Base-by-base conservation (phyloP, 2,113 vertebrate genomes). In the Campylomormyrus numenius region DNA sequence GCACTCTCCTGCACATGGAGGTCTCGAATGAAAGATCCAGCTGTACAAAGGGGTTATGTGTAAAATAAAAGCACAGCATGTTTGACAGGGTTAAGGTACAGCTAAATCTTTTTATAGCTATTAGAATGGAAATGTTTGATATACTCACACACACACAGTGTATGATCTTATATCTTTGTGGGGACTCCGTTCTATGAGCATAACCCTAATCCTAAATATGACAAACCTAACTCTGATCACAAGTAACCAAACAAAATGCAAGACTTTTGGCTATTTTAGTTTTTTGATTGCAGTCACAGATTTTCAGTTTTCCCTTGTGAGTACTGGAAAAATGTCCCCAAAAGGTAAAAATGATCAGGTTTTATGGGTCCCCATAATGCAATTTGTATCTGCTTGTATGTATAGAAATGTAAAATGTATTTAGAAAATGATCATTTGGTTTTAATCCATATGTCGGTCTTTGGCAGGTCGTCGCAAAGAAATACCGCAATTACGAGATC, bases 401-500 rank as follows among this genome's bases (percentile, higher is more conserved):
- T 45, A 70, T 70, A 31, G 10, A 70, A 27, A 70, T 70, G 9
- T 70, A 3, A 70, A 70, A 31, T 31, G 50, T 35, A 53, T 50
- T 5, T n/a, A 1, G 31, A 42, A 11, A 80, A 17, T 42, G 1
- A 8, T 13, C 48, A 49, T 88, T 19, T 52, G 46, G 27, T 77
- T 77, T n/a, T 15, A 77, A 6, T 6, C 10, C 3, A 19, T 53
- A 19, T 13, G 53, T 87, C 58, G 77, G 91, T 93, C 90, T 91
- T 77, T 92, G 90, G 49, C 88, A 99, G 98, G 96, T 99, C 3
- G 98, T 99, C 0, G 95, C 97, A 77, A 99, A 98, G 95, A 99
- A 97, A 93, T 99, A 99, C 93, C 97, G 98, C 46, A 97, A 97
- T 95, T 99, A 97, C 0, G 97, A 99, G 92, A 97, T 99, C 93